Evolutionary conservation across 2,113 vertebrate genomes (phyloP).

Genomic region (Lampris megalopsis): DNA sequence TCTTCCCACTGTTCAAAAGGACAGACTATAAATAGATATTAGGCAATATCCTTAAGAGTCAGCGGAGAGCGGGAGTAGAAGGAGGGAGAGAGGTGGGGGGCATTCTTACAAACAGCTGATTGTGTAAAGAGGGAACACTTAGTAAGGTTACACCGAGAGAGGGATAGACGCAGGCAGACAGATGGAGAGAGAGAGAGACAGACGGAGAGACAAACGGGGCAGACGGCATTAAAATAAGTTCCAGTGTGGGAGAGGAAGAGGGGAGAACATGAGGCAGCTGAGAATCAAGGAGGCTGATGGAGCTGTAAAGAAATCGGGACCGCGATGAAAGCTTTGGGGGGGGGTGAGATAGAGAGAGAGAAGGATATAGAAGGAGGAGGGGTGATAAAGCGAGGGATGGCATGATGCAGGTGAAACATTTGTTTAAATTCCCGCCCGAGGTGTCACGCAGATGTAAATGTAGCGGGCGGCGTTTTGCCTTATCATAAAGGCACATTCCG

Average conservation of each 20-base stretch:
- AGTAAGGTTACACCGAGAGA: conserved; percentile 64
- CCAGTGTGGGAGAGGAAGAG: conserved; percentile 51
- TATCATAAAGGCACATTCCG: conserved; percentile 70
- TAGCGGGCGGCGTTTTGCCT: conserved; percentile 61
- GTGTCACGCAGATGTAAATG: conserved; percentile 72
- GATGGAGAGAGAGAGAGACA: conserved; percentile 1
- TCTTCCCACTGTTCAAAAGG: conserved; percentile 71
- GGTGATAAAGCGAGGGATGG: conserved; percentile 53
- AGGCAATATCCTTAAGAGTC: conserved; percentile 78
- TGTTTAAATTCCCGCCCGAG: conserved; percentile 71
- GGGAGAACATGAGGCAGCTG: too few species aligned
- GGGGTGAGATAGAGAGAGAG: not conserved
- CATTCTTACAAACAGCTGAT: conserved; percentile 79
- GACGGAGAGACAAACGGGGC: conserved; percentile 31
- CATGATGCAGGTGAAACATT: conserved; percentile 53
- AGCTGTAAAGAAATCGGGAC: conserved; percentile 17
- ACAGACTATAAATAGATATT: conserved; percentile 77
- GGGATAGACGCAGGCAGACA: not conserved
- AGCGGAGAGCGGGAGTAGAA: conserved; percentile 45
- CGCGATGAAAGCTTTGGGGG: conserved; percentile 9
- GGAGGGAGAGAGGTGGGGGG: conserved; percentile 27
- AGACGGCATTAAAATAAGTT: conserved; percentile 60
- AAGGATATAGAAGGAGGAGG: not conserved
- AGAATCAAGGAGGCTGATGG: conserved; percentile 6
- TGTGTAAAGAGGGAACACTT: conserved; percentile 69